Conservation (phyloP, 2,888 invertebrate species). For the Euzetes globulus region DNA sequence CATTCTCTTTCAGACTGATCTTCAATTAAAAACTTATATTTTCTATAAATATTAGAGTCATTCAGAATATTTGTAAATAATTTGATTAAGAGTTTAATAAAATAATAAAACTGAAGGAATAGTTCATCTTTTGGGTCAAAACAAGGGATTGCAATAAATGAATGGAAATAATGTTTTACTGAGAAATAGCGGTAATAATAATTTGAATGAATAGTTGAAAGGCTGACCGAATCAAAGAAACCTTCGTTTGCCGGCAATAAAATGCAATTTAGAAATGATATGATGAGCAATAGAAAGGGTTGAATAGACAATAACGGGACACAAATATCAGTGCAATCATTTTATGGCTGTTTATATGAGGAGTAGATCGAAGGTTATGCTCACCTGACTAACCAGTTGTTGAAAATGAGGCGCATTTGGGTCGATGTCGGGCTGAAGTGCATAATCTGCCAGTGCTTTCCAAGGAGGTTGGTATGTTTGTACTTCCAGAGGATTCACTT, state of each 20-base stretch:
- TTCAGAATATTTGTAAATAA: neutral
- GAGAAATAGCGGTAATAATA: neutral
- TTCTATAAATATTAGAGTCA: neutral
- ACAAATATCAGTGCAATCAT: neutral
- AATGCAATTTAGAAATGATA: neutral
- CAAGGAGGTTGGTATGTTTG: slow-evolving; percentile 93
- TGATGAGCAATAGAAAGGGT: neutral
- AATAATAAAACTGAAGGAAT: neutral
- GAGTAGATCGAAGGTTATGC: slow-evolving; percentile 26
- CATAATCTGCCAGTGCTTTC: slow-evolving; percentile 94
- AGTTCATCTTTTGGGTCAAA: too few relatives aligned
- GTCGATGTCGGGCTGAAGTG: slow-evolving; percentile 82
- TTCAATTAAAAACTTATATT: too few relatives aligned
- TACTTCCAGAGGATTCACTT: slow-evolving; percentile 76
- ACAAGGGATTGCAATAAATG: too few relatives aligned
- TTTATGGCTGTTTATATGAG: slow-evolving; percentile 15
- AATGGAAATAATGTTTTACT: neutral
- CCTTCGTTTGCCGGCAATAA: neutral
- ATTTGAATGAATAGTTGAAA: neutral
- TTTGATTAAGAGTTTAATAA: neutral
- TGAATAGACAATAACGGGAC: slow-evolving; percentile 2
- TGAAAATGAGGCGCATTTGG: slow-evolving; percentile 86
- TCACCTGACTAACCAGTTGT: slow-evolving; percentile 89
- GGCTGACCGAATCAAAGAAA: neutral
- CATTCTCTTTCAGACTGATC: too few relatives aligned